Base-by-base conservation (phyloP, 2,797 vertebrate species). In the Tokudaia tokunoshimensis region DNA sequence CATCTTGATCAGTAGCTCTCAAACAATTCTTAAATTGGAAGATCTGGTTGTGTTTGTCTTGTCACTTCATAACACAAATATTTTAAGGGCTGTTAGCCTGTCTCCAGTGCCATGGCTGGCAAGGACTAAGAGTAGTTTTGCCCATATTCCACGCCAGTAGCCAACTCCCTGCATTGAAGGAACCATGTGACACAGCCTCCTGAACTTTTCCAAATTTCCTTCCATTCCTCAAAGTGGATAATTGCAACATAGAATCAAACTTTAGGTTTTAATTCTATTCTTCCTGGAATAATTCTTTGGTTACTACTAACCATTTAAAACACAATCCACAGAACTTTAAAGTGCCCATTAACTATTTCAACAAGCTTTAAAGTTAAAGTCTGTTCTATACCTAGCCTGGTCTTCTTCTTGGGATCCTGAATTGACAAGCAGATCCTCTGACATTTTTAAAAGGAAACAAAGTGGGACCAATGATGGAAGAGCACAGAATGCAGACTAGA, bases 101-200 rank as follows among this genome's bases (percentile, higher is more conserved):
- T 34, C 57, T 78, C 31, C 41, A 78, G 31, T 1, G 3, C 20
- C 12, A n/a, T 0, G 1, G 19, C 3, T 20, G 7, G 29, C 2
- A 20, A 1, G 37, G 41, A 63, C 34, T 29, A 67, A 26, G 83
- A 78, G 47, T 24, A 63, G 4, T 29, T 82, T 80, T 78, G 11
- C 6, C 26, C 24, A 3, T 26, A 0, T 26, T 59, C 22, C n/a
- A 61, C 2, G 29, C 47, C 34, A 86, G 84, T 26, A 34, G 47
- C 22, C 44, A 17, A 29, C 20, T 61, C 65, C 4, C 37, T 55
- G 72, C 12, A 14, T 1, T 1, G 22, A 52, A 44, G 9, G n/a
- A 12, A 55, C n/a, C 12, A 1, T 0, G 4, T 41, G n/a, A 4
- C 29, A 3, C 1, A 17, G 14, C 2, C 26, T 67, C 31, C 24